phyloP scores from a whole-genome alignment of 1,140 invertebrate genomes.

The Bombus haemorrhoidalis region DNA sequence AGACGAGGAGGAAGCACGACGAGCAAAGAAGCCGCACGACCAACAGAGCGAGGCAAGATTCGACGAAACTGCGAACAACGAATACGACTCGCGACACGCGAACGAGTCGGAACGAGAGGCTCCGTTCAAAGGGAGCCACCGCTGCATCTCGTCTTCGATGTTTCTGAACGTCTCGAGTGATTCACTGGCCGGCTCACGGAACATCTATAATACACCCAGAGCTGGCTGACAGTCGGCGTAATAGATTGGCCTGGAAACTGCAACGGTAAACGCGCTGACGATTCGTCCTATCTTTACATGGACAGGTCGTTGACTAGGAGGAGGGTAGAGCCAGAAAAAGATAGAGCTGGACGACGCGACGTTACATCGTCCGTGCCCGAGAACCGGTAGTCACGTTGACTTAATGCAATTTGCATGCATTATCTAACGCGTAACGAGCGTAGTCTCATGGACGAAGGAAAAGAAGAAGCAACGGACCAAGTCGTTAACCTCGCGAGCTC shows the following conservation, averaged over 20 bases:
- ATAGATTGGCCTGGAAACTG: constrained; percentile 37
- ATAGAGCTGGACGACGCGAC: neutral
- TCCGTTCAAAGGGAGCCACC: constrained; percentile 3
- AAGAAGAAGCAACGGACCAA: constrained; percentile 32
- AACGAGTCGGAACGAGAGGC: neutral
- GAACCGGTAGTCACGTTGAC: constrained; percentile 69
- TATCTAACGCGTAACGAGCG: constrained; percentile 73
- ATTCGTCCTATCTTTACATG: constrained; percentile 66
- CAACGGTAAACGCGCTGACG: constrained; percentile 37
- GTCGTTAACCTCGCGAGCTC: constrained; percentile 50
- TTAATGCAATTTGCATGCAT: constrained; percentile 76
- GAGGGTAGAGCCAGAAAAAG: constrained; percentile 2
- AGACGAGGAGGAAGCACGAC: neutral
- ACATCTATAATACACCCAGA: constrained; percentile 27
- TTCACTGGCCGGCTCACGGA: constrained; percentile 17
- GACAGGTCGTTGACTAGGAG: constrained; percentile 57
- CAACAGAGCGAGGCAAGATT: constrained; percentile 5
- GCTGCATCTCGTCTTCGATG: neutral
- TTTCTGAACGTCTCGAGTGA: constrained; percentile 41
- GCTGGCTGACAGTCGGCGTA: constrained; percentile 14
- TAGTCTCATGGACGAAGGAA: constrained; percentile 20
- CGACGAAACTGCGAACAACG: neutral
- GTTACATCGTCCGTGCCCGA: constrained; percentile 39
- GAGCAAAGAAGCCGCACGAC: neutral
- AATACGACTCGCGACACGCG: too few relatives aligned